Base-by-base conservation (phyloP, 2,113 vertebrate species). In the Axis porcinus region DNA sequence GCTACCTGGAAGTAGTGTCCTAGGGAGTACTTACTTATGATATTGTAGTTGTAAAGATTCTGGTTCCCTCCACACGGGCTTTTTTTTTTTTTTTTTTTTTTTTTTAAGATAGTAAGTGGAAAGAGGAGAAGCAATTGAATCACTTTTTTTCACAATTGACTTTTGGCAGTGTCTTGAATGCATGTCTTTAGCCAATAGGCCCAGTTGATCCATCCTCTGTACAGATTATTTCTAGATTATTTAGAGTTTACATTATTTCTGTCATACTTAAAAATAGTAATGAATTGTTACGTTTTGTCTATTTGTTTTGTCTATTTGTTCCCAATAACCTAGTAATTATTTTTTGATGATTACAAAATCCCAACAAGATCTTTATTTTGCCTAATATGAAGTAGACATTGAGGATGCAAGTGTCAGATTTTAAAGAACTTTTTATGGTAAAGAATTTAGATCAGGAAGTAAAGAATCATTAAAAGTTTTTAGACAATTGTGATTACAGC, bases 191-290 rank as follows among this genome's bases (percentile, higher is more conserved):
- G 85, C 14, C 45, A 74, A 3, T 19, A 94, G 23, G 27, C 19
- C 13, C 2, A 82, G 36, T 92, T 62, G 9, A 86, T 86, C 30
- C 13, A 92, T 6, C 19, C 17, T 95, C 16, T 91, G 17, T 58
- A 88, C 5, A 91, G 70, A 27, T 92, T 79, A 89, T 92, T 60
- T 96, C 79, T 90, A 90, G 45, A n/a, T 94, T 92, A 94, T 95
- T 96, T 82, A 43, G 50, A 93, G 78, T 74, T 94, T 84, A 84
- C 50, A 89, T 94, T 83, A 33, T 92, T 96, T 97, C 13, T 60
- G 3, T 95, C 47, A 74, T 86, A 3, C 84, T 74, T 97, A 57
- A 95, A 94, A 79, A 52, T 92, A 79, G 33, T 92, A 87, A 64
- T 23, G 23, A 95, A 89, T 62, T 90, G 33, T 86, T 36, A 28